Evolutionary conservation across 2,113 vertebrate species (phyloP).

Genomic region (Otus sunia): DNA sequence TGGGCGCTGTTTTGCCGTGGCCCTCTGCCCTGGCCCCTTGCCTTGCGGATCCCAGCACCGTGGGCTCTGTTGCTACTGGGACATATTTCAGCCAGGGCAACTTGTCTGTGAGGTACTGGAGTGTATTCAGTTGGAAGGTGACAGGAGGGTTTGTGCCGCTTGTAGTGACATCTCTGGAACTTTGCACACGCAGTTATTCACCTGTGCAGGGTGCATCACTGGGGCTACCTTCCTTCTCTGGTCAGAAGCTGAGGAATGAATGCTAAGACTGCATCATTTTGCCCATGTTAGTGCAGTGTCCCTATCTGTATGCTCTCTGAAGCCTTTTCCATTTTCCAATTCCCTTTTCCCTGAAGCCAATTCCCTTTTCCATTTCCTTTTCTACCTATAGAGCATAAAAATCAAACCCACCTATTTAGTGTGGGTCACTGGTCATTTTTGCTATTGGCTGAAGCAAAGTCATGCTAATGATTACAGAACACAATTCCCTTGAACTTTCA

Average conservation of each 20-base stretch:
- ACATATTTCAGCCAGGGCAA: accelerated
- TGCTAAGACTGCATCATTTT: neutral
- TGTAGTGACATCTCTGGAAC: neutral
- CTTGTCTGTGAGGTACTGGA: neutral
- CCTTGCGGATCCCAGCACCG: accelerated
- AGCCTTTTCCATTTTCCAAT: neutral
- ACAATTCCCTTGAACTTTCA: neutral
- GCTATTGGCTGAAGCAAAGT: neutral
- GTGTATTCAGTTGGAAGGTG: neutral
- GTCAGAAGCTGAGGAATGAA: neutral
- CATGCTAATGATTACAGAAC: neutral
- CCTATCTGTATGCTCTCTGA: accelerated
- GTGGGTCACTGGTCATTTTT: neutral
- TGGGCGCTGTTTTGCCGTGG: neutral
- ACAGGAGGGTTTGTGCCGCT: neutral
- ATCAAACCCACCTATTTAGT: accelerated
- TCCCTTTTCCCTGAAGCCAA: neutral
- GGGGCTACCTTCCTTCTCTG: neutral
- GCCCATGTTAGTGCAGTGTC: accelerated
- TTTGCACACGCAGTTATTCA: accelerated
- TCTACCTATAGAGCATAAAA: neutral
- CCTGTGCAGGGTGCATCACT: neutral
- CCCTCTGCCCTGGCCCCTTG: accelerated
- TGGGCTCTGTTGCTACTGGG: neutral
- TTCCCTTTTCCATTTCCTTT: neutral